Percentiles rank a stretch among this genome's conserved stretches.
phyloP scores from a whole-genome alignment of 2,797 vertebrate species.

The Numenius phaeopus region DNA sequence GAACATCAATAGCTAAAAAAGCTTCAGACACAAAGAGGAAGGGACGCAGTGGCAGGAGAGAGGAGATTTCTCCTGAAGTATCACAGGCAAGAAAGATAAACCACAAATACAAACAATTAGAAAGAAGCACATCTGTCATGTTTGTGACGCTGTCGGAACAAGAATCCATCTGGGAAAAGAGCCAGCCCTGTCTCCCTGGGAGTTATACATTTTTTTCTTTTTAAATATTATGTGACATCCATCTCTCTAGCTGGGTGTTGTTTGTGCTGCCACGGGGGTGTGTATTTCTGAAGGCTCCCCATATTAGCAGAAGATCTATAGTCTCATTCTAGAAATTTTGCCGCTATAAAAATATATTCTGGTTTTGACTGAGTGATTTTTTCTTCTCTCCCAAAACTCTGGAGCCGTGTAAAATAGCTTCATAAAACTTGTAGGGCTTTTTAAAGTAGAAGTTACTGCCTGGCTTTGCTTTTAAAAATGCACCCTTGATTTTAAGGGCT shows the following conservation, averaged over 20 bases:
- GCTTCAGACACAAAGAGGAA: not conserved
- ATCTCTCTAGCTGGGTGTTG: not conserved
- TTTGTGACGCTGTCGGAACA: not conserved
- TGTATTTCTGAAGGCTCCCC: constrained; percentile 16
- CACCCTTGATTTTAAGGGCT: not conserved
- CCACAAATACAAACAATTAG: constrained; percentile 13
- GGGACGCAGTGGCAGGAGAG: not conserved
- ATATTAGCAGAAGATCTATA: constrained; percentile 34
- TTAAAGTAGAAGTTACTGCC: constrained; percentile 39
- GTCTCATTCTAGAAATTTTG: constrained; percentile 20
- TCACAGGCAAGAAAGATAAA: not conserved
- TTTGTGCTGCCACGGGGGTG: not conserved
- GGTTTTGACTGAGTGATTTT: not conserved
- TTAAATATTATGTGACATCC: constrained; percentile 7
- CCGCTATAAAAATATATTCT: constrained; percentile 6
- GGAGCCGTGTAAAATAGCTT: not conserved
- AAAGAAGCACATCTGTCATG: constrained; percentile 31
- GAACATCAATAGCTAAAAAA: not conserved
- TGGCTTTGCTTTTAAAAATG: constrained; percentile 15
- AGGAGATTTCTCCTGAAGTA: not conserved
- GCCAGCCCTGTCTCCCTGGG: constrained; percentile 4
- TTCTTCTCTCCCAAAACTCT: not conserved
- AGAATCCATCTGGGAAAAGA: constrained; percentile 19
- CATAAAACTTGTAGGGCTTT: constrained; percentile 38
- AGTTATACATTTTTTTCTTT: not conserved